Percentiles rank a stretch among this genome's conserved stretches.
Evolutionary conservation across 1,140 invertebrate species (phyloP).

Genomic region (Thrips palmi): DNA sequence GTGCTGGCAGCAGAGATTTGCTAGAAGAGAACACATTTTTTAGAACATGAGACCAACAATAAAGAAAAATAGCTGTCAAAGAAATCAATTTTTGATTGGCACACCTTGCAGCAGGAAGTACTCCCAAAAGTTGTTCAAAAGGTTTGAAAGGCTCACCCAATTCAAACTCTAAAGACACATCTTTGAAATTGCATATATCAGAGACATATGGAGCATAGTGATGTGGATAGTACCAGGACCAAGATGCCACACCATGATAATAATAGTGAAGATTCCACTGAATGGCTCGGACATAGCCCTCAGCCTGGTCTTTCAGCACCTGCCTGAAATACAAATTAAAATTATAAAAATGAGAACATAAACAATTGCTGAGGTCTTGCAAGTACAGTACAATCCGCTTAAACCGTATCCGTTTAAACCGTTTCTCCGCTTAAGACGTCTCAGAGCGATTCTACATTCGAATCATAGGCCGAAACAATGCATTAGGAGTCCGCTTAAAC

Average conservation of each 20-base stretch:
- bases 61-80: slow-evolving; percentile 9
- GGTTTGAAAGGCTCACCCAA: slow-evolving; percentile 78
- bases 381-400: too few species aligned
- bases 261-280: slow-evolving; percentile 97
- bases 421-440: too few species aligned
- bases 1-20: slow-evolving; percentile 54
- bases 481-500: too few species aligned
- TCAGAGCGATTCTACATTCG: too few species aligned
- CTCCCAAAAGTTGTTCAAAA: slow-evolving; percentile 86
- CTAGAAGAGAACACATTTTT: slow-evolving; percentile 30
- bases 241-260: slow-evolving; percentile 87
- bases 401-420: too few species aligned
- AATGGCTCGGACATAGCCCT: slow-evolving; percentile 76
- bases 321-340: slow-evolving; percentile 32
- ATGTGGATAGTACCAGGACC: slow-evolving; percentile 89
- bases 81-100: slow-evolving; percentile 1
- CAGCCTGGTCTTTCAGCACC: slow-evolving; percentile 59
- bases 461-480: too few species aligned
- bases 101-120: slow-evolving; percentile 63
- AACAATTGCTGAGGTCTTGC: too few species aligned
- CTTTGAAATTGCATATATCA: slow-evolving; percentile 67
- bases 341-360: slow-evolving; percentile 8
- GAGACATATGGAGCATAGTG: slow-evolving; percentile 94
- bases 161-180: slow-evolving; percentile 58
- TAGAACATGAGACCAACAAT: too few species aligned